Evolutionary conservation across 2,797 vertebrate species (phyloP).

Genomic region (Linurgus olivaceus): DNA sequence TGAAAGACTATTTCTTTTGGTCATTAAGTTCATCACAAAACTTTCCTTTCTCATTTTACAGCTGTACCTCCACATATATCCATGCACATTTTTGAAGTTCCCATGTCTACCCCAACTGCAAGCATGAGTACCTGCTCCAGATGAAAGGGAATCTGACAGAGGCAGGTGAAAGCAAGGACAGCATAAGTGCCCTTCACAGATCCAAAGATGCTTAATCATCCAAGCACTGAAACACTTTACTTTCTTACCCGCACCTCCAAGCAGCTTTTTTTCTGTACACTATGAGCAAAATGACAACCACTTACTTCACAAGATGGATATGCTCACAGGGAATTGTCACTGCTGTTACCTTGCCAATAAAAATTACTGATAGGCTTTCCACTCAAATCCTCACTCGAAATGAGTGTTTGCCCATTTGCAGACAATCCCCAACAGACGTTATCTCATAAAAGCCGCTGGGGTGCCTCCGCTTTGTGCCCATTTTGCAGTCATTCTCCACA

Average conservation of each 20-base stretch:
- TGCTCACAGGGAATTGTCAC: background rate
- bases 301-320: slow-evolving; percentile 41
- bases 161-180: background rate
- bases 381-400: background rate
- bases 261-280: background rate
- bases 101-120: background rate
- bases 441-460: background rate
- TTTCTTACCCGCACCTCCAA: background rate
- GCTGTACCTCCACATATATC: background rate
- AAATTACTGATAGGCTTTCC: background rate
- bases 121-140: background rate
- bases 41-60: background rate
- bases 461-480: background rate
- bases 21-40: background rate
- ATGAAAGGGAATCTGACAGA: background rate
- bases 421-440: background rate
- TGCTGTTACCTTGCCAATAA: background rate
- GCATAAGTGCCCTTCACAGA: background rate
- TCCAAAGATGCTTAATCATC: background rate
- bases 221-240: background rate
- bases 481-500: background rate
- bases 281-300: slow-evolving; percentile 25
- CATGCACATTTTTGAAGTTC: background rate
- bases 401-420: background rate
- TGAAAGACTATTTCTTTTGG: background rate